Conservation (phyloP, 2,797 vertebrate genomes). For the Clarias platycephalus region DNA sequence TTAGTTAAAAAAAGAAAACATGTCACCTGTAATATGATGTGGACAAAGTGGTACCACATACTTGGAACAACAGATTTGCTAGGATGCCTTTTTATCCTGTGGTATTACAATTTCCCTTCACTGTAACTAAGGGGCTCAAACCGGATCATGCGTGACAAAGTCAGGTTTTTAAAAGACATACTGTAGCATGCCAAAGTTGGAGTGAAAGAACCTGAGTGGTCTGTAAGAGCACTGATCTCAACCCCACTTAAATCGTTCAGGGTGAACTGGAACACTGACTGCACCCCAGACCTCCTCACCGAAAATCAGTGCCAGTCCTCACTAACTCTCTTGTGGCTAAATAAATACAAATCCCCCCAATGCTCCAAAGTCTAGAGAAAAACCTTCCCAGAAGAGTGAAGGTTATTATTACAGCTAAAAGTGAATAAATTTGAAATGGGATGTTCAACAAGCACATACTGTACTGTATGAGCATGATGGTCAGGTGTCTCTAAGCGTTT, state of each 20-base stretch:
- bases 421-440: background rate
- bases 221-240: background rate
- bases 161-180: background rate
- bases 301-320: background rate
- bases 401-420: background rate
- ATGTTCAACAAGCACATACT: background rate
- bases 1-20: background rate
- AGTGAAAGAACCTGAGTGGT: background rate
- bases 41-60: background rate
- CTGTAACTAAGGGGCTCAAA: background rate
- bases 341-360: background rate
- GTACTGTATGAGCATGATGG: background rate
- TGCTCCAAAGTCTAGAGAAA: background rate
- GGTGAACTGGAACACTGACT: background rate
- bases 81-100: background rate
- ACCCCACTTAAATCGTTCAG: background rate
- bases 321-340: background rate
- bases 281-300: background rate
- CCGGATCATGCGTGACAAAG: background rate
- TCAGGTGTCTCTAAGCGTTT: background rate
- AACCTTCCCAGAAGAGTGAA: background rate
- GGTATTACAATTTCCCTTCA: background rate
- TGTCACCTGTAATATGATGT: background rate
- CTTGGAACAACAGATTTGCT: background rate
- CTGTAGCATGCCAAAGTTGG: background rate